Evolutionary conservation across 2,888 invertebrate genomes (phyloP).

Genomic region (Nephrotoma guestfalica): DNA sequence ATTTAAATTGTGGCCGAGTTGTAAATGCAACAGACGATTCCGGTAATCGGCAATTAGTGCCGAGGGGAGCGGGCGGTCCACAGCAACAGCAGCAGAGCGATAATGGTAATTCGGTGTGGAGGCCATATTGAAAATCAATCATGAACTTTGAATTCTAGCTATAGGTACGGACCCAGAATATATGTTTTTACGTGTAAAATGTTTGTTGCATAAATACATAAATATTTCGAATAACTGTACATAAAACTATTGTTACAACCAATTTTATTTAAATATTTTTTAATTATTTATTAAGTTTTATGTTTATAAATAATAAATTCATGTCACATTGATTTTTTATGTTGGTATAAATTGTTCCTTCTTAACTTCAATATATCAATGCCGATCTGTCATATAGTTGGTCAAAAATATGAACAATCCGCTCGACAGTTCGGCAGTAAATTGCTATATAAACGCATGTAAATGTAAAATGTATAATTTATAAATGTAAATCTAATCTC

Average conservation of each 20-base stretch:
- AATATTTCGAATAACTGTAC: not conserved
- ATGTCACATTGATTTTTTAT: not conserved
- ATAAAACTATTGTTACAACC: not conserved
- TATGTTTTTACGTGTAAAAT: not conserved
- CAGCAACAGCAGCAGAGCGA: conserved; percentile 21
- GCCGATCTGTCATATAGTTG: not conserved
- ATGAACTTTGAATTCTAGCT: conserved; percentile 19
- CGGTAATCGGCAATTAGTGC: conserved; percentile 24
- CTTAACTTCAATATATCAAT: not conserved
- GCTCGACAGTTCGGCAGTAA: not conserved
- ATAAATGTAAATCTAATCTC: not conserved
- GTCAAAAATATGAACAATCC: too few species aligned
- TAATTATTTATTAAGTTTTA: not conserved
- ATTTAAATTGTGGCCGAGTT: conserved; percentile 19
- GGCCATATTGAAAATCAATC: conserved; percentile 45
- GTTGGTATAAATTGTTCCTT: conserved; percentile 4
- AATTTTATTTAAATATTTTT: not conserved
- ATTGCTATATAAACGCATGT: not conserved
- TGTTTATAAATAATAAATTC: not conserved
- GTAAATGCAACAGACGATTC: conserved; percentile 28
- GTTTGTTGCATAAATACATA: not conserved
- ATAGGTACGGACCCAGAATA: not conserved
- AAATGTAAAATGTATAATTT: not conserved
- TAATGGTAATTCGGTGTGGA: conserved; percentile 53
- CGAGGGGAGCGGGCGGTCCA: not conserved